phyloP scores from a whole-genome alignment of 2,888 invertebrate genomes.

The Agrenia bidenticulata region DNA sequence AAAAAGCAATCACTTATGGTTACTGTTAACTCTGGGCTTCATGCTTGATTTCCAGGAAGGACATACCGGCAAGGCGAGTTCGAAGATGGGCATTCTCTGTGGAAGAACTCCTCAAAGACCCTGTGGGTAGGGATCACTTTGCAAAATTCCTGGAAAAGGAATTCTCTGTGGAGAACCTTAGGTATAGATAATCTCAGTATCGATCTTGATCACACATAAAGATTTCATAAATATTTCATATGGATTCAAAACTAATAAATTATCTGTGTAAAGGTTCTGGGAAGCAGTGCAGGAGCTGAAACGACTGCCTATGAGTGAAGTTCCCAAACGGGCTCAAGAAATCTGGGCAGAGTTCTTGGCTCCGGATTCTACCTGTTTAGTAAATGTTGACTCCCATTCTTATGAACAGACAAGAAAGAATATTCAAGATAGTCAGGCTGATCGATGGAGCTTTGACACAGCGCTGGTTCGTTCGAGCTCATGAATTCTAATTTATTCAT shows the following conservation, averaged over 20 bases:
- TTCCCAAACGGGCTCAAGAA: conserved; percentile 72
- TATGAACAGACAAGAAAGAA: conserved; percentile 80
- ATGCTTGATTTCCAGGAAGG: conserved; percentile 71
- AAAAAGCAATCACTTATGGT: conserved; percentile 8
- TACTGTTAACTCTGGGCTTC: not conserved
- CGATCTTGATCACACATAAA: not conserved
- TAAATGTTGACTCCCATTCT: conserved; percentile 94
- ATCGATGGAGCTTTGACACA: conserved; percentile 94
- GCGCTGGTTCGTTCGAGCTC: conserved; percentile 76
- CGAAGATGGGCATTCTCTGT: conserved; percentile 97
- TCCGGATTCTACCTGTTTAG: conserved; percentile 90
- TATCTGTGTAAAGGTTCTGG: conserved; percentile 87
- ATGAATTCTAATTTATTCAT: too few species aligned
- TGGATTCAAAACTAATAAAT: too few species aligned
- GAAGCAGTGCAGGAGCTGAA: conserved; percentile 91
- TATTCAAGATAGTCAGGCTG: conserved; percentile 68
- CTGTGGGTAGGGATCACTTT: conserved; percentile 95
- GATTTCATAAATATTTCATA: not conserved
- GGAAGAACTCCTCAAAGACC: conserved; percentile 89
- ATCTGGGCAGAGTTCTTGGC: conserved; percentile 93
- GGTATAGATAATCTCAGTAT: conserved; percentile 62
- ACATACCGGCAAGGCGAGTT: conserved; percentile 87
- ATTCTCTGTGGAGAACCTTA: conserved; percentile 97
- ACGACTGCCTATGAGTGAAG: conserved; percentile 76
- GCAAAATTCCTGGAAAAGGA: conserved; percentile 94